Conservation (phyloP, 1,140 invertebrate species). For the Diorhabda carinulata region DNA sequence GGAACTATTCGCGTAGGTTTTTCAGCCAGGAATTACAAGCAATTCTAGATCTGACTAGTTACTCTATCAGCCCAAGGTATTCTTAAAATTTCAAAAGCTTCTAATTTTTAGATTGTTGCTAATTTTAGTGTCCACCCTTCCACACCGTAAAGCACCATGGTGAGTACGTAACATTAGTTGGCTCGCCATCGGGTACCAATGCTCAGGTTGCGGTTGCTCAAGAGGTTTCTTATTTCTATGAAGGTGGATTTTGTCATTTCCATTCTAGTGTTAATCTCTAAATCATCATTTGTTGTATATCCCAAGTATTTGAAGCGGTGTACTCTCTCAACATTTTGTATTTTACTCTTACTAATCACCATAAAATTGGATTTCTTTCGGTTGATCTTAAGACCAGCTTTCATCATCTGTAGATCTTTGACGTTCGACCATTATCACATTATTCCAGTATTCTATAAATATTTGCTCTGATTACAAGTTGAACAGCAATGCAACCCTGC, state of each 20-base stretch:
- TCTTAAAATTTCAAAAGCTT: no score
- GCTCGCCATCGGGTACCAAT: neutral
- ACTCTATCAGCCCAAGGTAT: no score
- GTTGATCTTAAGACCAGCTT: neutral
- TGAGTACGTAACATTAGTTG: no score
- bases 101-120: no score
- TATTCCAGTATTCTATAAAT: neutral
- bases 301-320: neutral
- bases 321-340: slow-evolving; percentile 6
- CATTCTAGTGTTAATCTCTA: neutral
- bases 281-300: neutral
- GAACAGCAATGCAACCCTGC: neutral
- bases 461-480: neutral
- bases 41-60: no score
- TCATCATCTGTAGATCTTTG: neutral
- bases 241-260: neutral
- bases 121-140: no score
- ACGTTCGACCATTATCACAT: neutral
- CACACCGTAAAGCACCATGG: no score
- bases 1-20: no score
- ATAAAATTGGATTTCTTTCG: neutral
- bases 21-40: no score
- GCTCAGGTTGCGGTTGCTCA: neutral
- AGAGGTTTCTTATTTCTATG: neutral
- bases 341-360: neutral